A percentile compares a stretch with the other conserved stretches of the same genome.
Conservation (phyloP, 2,113 vertebrate genomes). For the Silurus glanis region DNA sequence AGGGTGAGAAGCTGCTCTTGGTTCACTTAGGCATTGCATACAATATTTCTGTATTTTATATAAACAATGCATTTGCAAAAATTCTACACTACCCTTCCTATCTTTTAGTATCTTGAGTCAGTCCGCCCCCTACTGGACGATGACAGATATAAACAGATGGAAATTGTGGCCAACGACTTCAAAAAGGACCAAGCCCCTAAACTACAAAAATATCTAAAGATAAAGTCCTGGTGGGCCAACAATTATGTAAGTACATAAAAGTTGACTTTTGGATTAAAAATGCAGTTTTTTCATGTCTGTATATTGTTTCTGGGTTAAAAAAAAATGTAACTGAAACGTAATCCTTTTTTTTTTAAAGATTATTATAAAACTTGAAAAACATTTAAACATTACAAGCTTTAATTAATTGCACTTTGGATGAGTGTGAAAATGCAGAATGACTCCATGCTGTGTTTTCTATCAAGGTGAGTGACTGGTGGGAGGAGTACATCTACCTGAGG, state of each 20-base stretch:
- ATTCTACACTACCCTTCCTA: not conserved
- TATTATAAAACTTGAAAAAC: not conserved
- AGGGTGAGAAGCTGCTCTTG: constrained; percentile 71
- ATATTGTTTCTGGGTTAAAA: not conserved
- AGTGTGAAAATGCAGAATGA: not conserved
- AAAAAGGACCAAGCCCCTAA: constrained; percentile 75
- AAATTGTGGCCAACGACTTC: constrained; percentile 82
- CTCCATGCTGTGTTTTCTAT: constrained; percentile 4
- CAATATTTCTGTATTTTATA: not conserved
- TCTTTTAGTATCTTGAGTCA: constrained; percentile 87
- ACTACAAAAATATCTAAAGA: constrained; percentile 85
- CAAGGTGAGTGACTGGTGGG: constrained; percentile 80
- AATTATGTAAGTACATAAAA: constrained; percentile 83
- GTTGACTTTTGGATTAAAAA: not conserved
- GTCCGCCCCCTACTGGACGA: constrained; percentile 81
- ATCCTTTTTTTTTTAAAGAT: not conserved
- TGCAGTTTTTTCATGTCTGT: not conserved
- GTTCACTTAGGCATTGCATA: not conserved
- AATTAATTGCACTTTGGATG: constrained; percentile 2
- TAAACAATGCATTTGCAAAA: not conserved
- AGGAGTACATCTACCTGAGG: constrained; percentile 88
- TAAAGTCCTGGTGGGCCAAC: constrained; percentile 93
- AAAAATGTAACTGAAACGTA: not conserved
- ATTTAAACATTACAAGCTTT: not conserved
- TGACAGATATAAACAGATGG: constrained; percentile 78